Conservation (phyloP, 2,888 invertebrate species). For the Apantesis nais region DNA sequence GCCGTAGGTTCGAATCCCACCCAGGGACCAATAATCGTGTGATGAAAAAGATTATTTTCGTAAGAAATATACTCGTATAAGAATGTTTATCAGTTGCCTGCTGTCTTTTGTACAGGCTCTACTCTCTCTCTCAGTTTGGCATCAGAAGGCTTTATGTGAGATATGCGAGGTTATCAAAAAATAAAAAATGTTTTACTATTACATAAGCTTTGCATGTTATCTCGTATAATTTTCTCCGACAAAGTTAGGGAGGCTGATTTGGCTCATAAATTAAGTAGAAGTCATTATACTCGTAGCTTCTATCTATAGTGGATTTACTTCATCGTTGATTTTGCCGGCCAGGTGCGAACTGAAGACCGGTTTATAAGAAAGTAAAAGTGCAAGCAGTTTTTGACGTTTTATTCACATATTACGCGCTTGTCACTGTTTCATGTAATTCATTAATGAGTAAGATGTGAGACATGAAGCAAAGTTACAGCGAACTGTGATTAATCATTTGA, state of each 20-base stretch:
- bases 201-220: not conserved
- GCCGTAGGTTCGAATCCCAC: too few species aligned
- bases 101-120: too few species aligned
- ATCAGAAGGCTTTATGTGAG: too few species aligned
- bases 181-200: not conserved
- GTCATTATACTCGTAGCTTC: not conserved
- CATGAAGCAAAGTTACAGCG: too few species aligned
- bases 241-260: conserved; percentile 11
- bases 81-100: too few species aligned
- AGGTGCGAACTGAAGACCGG: conserved; percentile 35
- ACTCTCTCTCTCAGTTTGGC: too few species aligned
- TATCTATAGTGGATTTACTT: conserved; percentile 4
- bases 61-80: too few species aligned
- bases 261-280: not conserved
- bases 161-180: too few species aligned
- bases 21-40: too few species aligned
- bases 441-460: not conserved
- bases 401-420: conserved; percentile 12
- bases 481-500: too few species aligned
- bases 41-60: too few species aligned
- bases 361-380: conserved; percentile 44
- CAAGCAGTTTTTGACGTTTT: conserved; percentile 13
- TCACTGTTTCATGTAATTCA: conserved; percentile 5
- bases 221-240: conserved; percentile 1
- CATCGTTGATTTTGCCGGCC: conserved; percentile 15